These are phyloP conservation scores for Zaprionus tsacasi DNA, from an alignment of 1,140 invertebrate species.

Conservation along the genomic window DNA sequence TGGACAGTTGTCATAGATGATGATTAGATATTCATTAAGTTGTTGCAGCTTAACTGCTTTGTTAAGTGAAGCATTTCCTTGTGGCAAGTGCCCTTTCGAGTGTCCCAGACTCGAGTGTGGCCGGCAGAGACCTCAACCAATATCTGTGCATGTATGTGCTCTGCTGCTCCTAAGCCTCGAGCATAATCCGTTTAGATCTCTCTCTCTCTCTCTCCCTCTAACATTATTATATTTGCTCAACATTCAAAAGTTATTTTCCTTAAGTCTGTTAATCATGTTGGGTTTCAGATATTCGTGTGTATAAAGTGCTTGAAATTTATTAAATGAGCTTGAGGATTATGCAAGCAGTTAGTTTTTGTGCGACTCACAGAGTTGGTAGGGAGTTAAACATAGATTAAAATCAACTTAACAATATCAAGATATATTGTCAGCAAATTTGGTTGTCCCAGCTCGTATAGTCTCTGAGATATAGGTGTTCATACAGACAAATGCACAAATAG, in stretches of 20 bases:
- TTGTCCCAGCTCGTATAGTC: too few species aligned
- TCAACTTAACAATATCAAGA: too few species aligned
- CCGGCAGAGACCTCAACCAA: not conserved
- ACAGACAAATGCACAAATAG: too few species aligned
- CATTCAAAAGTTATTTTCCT: not conserved
- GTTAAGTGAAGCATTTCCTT: conserved; percentile 38
- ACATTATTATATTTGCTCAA: not conserved
- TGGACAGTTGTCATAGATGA: conserved; percentile 41
- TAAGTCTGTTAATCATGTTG: not conserved
- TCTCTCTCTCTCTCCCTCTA: not conserved
- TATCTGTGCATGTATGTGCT: not conserved
- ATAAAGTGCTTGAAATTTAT: too few species aligned
- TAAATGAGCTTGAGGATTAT: too few species aligned
- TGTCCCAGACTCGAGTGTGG: not conserved
- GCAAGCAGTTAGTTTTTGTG: too few species aligned
- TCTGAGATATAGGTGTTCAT: too few species aligned
- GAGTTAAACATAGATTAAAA: too few species aligned
- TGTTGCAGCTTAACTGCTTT: conserved; percentile 44
- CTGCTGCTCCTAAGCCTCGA: not conserved
- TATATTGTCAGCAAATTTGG: too few species aligned
- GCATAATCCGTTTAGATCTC: not conserved
- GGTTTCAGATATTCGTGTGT: not conserved
- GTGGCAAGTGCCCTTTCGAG: conserved; percentile 26
- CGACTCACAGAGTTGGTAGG: too few species aligned
- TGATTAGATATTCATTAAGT: conserved; percentile 53